Evolutionary conservation across 2,888 invertebrate species (phyloP), one percentile per base, ranked within the genome.

Genomic region (Thymelicus lineola): DNA sequence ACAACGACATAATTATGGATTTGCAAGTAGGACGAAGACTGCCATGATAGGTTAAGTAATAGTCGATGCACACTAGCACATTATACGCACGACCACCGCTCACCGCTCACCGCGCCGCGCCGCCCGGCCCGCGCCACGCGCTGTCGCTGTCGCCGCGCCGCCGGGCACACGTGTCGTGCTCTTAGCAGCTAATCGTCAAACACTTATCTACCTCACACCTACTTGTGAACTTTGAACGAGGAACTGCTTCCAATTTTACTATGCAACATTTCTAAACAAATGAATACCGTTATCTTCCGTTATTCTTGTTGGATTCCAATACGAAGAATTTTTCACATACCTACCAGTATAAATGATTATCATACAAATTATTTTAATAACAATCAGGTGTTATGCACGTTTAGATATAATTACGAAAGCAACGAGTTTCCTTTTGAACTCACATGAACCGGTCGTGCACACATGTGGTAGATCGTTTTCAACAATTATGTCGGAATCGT

Each of bases 131-230:
- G 53, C 17, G 6, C 20, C 36, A n/a, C 36, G 58, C 20, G 36
- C 36, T 15, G 58, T 14, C 55, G 28, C 14, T 3, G 50, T 3
- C 10, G 38, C 7, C 38, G 38, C 7, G 0, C 6, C 2, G 58
- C 36, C 36, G 55, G 7, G 58, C 38, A 17, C 58, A 58, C 58
- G 58, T 58, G 58, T 58, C 55, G 35, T 14, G 28, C 60, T 35
- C 17, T 50, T 50, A 50, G 42, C 50, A 53, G 60, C 53, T 42
- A 48, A 28, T 42, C 42, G 60, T 60, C 28, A 66, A 17, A 60
- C 15, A n/a, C n/a, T 59, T n/a, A 46, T 50, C 42, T 42, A 55
- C 46, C 36, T 62, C 35, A 57, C 55, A 68, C 14, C 12, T 57
- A 57, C 45, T 62, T 45, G 45, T 36, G 55, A 46, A 64, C 55